These are phyloP conservation scores for Epistrophe eligans DNA, from an alignment of 2,888 invertebrate species.

Conservation along the genomic window DNA sequence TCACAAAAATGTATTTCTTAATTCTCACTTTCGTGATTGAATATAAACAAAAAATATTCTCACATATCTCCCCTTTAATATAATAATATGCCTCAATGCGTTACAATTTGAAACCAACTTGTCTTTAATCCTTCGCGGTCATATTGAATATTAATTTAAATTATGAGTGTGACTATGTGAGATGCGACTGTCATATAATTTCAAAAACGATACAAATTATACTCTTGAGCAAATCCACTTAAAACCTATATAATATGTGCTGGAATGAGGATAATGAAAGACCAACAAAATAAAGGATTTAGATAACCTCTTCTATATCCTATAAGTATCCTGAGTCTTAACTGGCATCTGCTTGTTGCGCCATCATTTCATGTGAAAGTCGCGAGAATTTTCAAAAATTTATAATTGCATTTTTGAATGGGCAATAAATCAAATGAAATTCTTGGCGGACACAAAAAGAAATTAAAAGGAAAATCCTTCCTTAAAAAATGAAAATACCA, in stretches of 20 bases:
- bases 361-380: slow-evolving; percentile 45
- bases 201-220: not conserved
- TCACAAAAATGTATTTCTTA: not conserved
- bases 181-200: not conserved
- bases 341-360: slow-evolving; percentile 19
- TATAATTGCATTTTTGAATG: slow-evolving; percentile 46
- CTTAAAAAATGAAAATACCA: slow-evolving; percentile 8
- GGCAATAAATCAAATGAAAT: slow-evolving; percentile 58
- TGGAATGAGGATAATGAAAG: not conserved
- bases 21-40: not conserved
- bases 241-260: not conserved
- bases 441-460: slow-evolving; percentile 4
- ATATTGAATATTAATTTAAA: slow-evolving; percentile 1
- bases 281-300: not conserved
- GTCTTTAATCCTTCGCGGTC: not conserved
- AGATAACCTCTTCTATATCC: not conserved
- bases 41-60: not conserved
- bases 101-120: slow-evolving; percentile 1
- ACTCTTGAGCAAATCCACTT: slow-evolving; percentile 3
- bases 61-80: not conserved
- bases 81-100: not conserved
- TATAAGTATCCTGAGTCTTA: no score
- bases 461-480: slow-evolving; percentile 27
- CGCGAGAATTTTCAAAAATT: slow-evolving; percentile 11
- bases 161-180: not conserved